Evolutionary conservation across 2,888 invertebrate species (phyloP), one percentile per base, ranked within the genome.

Genomic region (Ecdyonurus torrentis): DNA sequence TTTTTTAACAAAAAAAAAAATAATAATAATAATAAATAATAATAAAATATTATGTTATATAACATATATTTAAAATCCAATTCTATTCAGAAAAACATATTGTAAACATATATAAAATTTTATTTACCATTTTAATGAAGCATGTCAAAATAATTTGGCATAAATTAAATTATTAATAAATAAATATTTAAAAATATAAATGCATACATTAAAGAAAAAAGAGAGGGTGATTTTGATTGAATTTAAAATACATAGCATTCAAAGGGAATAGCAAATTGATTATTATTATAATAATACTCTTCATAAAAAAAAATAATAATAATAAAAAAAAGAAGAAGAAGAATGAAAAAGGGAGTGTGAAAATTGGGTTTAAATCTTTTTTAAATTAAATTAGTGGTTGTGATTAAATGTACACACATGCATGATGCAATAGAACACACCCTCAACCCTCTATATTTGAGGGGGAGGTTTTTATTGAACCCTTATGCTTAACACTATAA

Each of bases 321-420:
- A n/a, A n/a, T n/a, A n/a, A 37, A 15, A 37, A 15, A 37, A 15
- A 15, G 37, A 5, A 37, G 15, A 5, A 10, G 37, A 37, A 10
- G 37, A 15, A 55, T 55, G 19, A n/a, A 55, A n/a, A 55, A n/a
- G 55, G 55, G 10, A n/a, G 55, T 55, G 55, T 55, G 55, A 55
- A 55, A 55, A 55, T 55, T 55, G 55, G 55, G 55, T 55, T 55
- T 55, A 55, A n/a, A 55, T 55, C 55, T 55, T n/a, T 55, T n/a
- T 55, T 55, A n/a, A 55, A 55, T 55, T 55, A 55, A 55, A 55
- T 55, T 55, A 55, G 55, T 55, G 55, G 55, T 55, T 22, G n/a
- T 55, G 55, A 55, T 55, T n/a, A 55, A 55, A 55, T 55, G 55
- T 55, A 55, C 55, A 55, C 50, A 50, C 55, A 55, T 22, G 22